Base-by-base conservation (phyloP, 2,888 invertebrate species). In the Dexiosoma caninum region DNA sequence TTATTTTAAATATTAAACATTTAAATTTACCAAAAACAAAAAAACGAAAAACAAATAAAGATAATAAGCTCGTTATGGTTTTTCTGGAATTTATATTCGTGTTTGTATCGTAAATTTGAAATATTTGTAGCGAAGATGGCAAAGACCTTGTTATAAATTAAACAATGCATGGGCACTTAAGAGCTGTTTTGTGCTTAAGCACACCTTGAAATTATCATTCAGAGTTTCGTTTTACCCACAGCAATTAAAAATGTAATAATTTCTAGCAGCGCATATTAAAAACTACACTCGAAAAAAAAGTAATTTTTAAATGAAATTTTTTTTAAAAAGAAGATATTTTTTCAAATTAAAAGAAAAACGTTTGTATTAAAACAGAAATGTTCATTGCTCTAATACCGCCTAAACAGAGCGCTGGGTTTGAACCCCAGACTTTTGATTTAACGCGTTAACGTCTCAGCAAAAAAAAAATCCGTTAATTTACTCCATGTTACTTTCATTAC, bases 201-300 rank as follows among this genome's bases (percentile, higher is more conserved):
- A 78, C 77, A 78, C 77, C 77, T 71, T 78, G 70, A 78, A 71
- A 78, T 70, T 71, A 49, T 57, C 57, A 78, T 42, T 40, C 16
- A 75, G 57, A 57, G 67, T 64, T 78, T 69, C 55, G 37, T 57
- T 71, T 66, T 32, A 64, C 44, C 32, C 2, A 40, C 55, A 37
- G 69, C 77, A 78, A 78, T 78, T 78, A 78, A 57, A 75, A 70
- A 21, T 23, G 30, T 30, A 9, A 27, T 30, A 30, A 35, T 64
- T 76, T 69, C 19, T 32, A 62, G 55, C 40, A 32, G 12, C 12
- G 55, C 44, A 57, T 6, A n/a, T 64, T 27, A 30, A 35, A 19
- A 40, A 7, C 2, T 62, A 57, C 77, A 77, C 62, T 70, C 9
- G 10, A 21, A 16, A 40, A 53, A 59, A 44, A 2, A 6, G n/a